Percentiles rank a stretch among this genome's conserved stretches.
Evolutionary conservation across 2,113 vertebrate species (phyloP).

Genomic region (Aphyosemion australe): DNA sequence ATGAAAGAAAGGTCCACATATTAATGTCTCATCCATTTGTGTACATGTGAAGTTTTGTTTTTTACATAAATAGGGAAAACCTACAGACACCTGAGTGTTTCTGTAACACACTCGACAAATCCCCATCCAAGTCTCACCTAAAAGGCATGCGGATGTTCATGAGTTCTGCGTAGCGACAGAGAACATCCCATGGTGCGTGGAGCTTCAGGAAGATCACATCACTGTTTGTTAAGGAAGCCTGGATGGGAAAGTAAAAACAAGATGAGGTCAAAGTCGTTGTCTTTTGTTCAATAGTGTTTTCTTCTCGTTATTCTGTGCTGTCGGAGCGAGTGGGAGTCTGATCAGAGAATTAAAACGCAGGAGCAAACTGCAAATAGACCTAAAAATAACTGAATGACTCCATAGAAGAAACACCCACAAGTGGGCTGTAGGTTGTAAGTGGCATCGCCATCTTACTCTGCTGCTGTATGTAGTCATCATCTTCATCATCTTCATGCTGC

Average conservation of each 20-base stretch:
- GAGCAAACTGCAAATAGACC: constrained; percentile 2
- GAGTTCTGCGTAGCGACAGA: constrained; percentile 92
- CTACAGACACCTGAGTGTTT: no score
- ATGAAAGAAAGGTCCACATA: no score
- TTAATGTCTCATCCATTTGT: no score
- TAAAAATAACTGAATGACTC: constrained; percentile 43
- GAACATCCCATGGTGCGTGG: constrained; percentile 93
- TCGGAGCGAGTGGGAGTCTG: constrained; percentile 2
- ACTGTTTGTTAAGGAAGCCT: constrained; percentile 90
- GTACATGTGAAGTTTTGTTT: no score
- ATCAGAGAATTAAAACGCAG: constrained; percentile 22
- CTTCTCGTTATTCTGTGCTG: neutral
- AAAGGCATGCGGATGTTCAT: constrained; percentile 98
- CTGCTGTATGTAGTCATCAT: no score
- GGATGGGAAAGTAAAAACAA: constrained; percentile 14
- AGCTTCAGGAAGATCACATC: constrained; percentile 96
- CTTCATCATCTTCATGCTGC: no score
- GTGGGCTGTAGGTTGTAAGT: neutral
- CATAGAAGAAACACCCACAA: constrained; percentile 4
- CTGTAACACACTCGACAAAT: no score
- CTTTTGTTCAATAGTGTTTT: no score
- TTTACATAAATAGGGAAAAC: no score
- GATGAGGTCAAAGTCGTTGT: no score
- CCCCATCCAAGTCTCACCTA: constrained; percentile 81
- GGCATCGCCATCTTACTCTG: no score